Percentiles rank a stretch among this genome's conserved stretches.
Evolutionary conservation across 2,797 vertebrate genomes (phyloP).

Genomic region (Pelobates cultripes): DNA sequence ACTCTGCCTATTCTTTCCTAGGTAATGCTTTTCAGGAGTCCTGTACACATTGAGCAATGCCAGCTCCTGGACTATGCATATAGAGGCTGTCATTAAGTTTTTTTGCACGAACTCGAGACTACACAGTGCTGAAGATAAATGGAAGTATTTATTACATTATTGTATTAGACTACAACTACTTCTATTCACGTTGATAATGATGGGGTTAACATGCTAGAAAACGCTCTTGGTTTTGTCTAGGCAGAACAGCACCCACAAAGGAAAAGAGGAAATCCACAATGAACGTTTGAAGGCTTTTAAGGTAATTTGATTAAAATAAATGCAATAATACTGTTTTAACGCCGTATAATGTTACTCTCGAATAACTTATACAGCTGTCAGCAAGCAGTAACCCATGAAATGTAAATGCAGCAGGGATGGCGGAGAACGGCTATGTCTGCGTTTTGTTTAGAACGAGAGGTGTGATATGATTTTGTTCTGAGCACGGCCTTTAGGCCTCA

Average conservation of each 20-base stretch:
- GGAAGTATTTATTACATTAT: no score
- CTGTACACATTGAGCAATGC: no score
- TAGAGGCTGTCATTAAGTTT: no score
- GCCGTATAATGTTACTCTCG: constrained; percentile 35
- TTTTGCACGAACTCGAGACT: no score
- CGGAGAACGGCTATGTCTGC: constrained; percentile 32
- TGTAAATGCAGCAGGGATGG: constrained; percentile 25
- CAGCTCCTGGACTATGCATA: no score
- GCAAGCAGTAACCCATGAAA: constrained; percentile 33
- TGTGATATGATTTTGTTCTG: constrained; percentile 48
- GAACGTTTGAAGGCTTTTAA: neutral
- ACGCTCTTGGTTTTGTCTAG: neutral
- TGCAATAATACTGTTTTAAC: constrained; percentile 24
- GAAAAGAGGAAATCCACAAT: neutral
- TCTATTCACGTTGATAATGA: neutral
- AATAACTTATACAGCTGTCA: constrained; percentile 15
- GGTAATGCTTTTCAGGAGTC: no score
- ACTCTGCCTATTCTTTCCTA: no score
- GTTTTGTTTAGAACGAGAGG: constrained; percentile 42
- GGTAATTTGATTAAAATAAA: constrained; percentile 3
- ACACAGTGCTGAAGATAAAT: no score
- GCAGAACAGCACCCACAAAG: neutral
- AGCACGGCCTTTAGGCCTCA: constrained; percentile 5
- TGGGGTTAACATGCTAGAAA: neutral
- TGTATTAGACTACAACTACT: no score